These are phyloP conservation scores for Stenurella melanura DNA, from an alignment of 2,888 invertebrate species.

Conservation along the genomic window DNA sequence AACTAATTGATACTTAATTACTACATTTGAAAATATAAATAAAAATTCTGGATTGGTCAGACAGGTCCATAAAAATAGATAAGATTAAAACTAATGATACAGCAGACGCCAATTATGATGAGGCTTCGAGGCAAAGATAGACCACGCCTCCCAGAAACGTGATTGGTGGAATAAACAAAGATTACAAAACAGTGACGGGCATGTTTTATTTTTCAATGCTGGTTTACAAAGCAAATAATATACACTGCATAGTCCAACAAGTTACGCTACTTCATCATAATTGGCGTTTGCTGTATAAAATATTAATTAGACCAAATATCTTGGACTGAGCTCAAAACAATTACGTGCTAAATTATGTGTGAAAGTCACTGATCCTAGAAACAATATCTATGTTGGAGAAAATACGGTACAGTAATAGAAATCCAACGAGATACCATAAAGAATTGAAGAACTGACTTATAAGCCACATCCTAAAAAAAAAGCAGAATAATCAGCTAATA, in stretches of 20 bases:
- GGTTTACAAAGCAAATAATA: too few species aligned
- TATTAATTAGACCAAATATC: not conserved
- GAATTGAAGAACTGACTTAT: conserved; percentile 44
- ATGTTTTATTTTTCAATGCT: too few species aligned
- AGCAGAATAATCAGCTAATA: conserved; percentile 16
- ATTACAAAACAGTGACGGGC: too few species aligned
- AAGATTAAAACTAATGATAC: too few species aligned
- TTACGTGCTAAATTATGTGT: conserved; percentile 17
- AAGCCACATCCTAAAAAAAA: conserved; percentile 55
- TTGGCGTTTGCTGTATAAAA: too few species aligned
- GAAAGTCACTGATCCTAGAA: not conserved
- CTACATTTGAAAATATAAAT: not conserved
- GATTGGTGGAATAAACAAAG: too few species aligned
- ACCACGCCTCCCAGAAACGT: too few species aligned
- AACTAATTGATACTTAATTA: too few species aligned
- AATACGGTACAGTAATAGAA: conserved; percentile 33
- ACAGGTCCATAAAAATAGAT: not conserved
- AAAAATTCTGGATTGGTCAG: not conserved
- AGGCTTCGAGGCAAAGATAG: too few species aligned
- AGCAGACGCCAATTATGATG: too few species aligned
- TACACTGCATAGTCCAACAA: too few species aligned
- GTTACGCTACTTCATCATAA: too few species aligned
- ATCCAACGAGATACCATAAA: conserved; percentile 44
- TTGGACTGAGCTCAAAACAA: not conserved
- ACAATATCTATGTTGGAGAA: not conserved